Evolutionary conservation across 2,888 invertebrate species (phyloP), one percentile per base, ranked within the genome.

Genomic region (Acleris cristana): DNA sequence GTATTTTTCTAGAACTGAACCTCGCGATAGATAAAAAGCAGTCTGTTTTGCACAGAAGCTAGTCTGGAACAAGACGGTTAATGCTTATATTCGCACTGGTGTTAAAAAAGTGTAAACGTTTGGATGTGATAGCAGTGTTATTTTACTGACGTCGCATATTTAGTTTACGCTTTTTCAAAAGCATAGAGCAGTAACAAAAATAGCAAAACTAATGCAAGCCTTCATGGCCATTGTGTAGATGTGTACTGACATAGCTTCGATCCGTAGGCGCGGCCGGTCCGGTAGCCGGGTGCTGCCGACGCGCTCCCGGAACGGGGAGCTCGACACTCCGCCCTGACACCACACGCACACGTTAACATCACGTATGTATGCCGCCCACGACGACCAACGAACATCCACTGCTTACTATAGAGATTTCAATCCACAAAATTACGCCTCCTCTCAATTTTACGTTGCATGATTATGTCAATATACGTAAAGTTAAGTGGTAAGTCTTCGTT

Each of bases 191-290:
- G 18, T 48, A 5, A 48, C 16, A 10, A 55, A 14, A 4, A 4
- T 40, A 40, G 55, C 12, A 21, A 55, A 19, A 48, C 7, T 16
- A 48, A 18, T 48, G 40, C 18, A 19, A 40, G 34, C 19, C 55
- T 6, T 45, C 4, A 23, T 40, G 34, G 34, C 44, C 44, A 23
- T 56, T n/a, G 53, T 40, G 14, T 40, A 14, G 26, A 34, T 56
- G 26, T 76, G 80, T 92, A 93, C 93, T 93, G 92, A 92, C 93
- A 93, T 89, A 80, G 91, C 87, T 85, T 94, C 95, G 89, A 95
- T 96, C 96, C 97, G 96, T 89, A 97, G 96, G 95, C 97, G 96
- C 89, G 97, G 97, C 86, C 97, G 94, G 87, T 98, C 97, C 74
- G 96, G 96, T 80, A 97, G 93, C 70, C 97, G 95, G 85, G 97